These are phyloP conservation scores for Agrochola macilenta DNA, from an alignment of 2,888 invertebrate genomes.

Conservation along the genomic window DNA sequence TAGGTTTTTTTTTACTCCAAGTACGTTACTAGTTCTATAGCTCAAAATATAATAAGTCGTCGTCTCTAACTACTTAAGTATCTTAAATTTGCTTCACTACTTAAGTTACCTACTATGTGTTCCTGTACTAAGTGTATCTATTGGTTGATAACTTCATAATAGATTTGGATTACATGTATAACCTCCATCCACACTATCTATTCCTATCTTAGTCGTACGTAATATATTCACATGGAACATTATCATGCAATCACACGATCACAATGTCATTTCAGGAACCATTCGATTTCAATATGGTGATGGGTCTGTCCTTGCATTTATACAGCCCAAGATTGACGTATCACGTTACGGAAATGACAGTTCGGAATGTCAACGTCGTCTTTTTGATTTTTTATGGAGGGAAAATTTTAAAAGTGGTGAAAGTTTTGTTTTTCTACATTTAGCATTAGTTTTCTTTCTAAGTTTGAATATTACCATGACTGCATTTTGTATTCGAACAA, in stretches of 20 bases:
- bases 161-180: slow-evolving; percentile 16
- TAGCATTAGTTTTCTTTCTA: neutral
- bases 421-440: neutral
- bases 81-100: neutral
- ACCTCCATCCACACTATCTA: slow-evolving; percentile 21
- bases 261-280: slow-evolving; percentile 48
- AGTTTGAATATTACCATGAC: slow-evolving; percentile 1
- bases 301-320: slow-evolving; percentile 58
- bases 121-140: neutral
- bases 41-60: neutral
- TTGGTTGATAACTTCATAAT: slow-evolving; percentile 14
- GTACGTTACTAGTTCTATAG: neutral
- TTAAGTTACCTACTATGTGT: neutral
- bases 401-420: slow-evolving; percentile 22
- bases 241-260: slow-evolving; percentile 61
- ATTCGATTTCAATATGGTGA: slow-evolving; percentile 56
- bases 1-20: neutral
- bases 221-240: slow-evolving; percentile 46
- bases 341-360: slow-evolving; percentile 57
- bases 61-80: neutral
- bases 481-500: neutral
- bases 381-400: slow-evolving; percentile 23
- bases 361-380: slow-evolving; percentile 43
- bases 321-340: slow-evolving; percentile 50
- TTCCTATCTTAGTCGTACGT: slow-evolving; percentile 19